phyloP scores from a whole-genome alignment of 2,888 invertebrate genomes.

The Nemotelus nigrinus region DNA sequence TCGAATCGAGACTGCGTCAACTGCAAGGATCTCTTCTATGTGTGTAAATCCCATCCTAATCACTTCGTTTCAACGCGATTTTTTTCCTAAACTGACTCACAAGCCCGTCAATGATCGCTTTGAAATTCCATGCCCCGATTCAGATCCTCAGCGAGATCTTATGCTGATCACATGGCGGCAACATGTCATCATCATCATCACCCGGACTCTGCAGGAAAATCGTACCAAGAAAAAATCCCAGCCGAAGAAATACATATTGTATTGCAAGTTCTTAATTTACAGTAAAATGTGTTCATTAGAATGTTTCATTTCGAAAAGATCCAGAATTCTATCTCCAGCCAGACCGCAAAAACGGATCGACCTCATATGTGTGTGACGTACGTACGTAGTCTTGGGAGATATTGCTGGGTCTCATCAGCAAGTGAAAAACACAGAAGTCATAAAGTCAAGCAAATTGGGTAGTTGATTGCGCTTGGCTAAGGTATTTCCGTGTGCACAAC shows the following conservation, averaged over 20 bases:
- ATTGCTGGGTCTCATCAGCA: too few relatives aligned
- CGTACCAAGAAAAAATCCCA: not conserved
- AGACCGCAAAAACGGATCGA: too few relatives aligned
- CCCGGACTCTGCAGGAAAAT: not conserved
- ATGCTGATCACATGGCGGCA: conserved; percentile 38
- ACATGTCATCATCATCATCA: conserved; percentile 26
- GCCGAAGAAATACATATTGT: conserved; percentile 13
- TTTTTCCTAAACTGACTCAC: conserved; percentile 24
- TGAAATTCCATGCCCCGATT: too few relatives aligned
- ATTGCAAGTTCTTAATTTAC: conserved; percentile 19
- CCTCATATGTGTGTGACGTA: too few relatives aligned
- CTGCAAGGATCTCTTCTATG: conserved; percentile 37
- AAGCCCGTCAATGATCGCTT: not conserved
- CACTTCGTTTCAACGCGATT: not conserved
- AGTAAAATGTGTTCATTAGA: not conserved
- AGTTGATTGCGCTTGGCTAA: conserved; percentile 9
- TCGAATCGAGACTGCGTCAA: conserved; percentile 18
- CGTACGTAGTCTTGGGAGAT: too few relatives aligned
- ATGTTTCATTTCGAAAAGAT: not conserved
- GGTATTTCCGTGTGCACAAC: conserved; percentile 37
- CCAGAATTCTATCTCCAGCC: not conserved
- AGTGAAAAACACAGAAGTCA: not conserved
- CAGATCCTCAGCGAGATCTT: conserved; percentile 6
- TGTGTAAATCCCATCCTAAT: conserved; percentile 16
- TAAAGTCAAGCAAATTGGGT: not conserved